Base-by-base conservation (phyloP, 2,797 vertebrate genomes). In the Gallirallus australis region DNA sequence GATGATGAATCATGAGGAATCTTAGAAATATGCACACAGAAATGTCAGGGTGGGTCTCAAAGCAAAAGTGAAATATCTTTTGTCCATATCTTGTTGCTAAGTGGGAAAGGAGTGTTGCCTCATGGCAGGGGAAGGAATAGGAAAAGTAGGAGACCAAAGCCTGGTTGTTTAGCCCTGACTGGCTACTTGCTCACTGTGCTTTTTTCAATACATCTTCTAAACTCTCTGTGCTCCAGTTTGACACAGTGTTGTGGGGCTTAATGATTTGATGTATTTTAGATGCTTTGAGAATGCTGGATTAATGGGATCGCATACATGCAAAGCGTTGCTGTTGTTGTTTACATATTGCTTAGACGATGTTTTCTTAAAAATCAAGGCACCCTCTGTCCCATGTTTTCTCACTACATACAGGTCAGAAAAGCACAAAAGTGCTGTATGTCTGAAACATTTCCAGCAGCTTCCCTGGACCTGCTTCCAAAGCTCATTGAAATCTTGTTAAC, bases 401-500 rank as follows among this genome's bases (percentile, higher is more conserved):
- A 48, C 84, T 93, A 7, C 64, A n/a, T 48, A 39, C 19, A 9
- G 92, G 95, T 96, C 93, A 94, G 92, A 61, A 94, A 96, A 95
- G 42, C 86, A 93, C 92, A 89, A 75, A 96, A 83, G 86, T 95
- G 12, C 93, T 90, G 89, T 11, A 70, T 35, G 76, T 64, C 93
- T 95, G 92, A 96, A 97, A 88, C 39, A 24, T 87, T 96, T 97
- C 93, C 94, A 97, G 94, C 95, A 88, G 89, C 90, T 95, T 97
- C 94, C 88, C 89, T 86, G 82, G 92, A 95, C 95, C 94, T 96
- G 90, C 92, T 96, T 95, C 95, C 89, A 95, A 96, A 97, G 92
- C 92, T 96, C 92, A 94, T 96, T 96, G 91, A 96, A 97, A 94
- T 95, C 93, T 91, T 95, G 96, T 95, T 96, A 96, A 89, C 90